Base-by-base conservation (phyloP, 1,140 invertebrate genomes). In the Arion vulgaris region DNA sequence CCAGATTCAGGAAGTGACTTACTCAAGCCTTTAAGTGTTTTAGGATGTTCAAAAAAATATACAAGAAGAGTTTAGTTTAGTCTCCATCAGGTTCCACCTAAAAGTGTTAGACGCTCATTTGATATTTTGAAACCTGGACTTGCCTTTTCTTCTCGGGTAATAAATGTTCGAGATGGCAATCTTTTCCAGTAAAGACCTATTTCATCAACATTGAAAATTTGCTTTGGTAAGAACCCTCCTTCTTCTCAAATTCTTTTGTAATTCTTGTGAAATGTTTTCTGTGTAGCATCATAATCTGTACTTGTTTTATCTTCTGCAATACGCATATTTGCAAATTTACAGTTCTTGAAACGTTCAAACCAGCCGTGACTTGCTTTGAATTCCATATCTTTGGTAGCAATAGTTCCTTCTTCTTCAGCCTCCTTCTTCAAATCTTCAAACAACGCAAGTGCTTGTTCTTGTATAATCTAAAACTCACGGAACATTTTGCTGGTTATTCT, bases 331-430 rank as follows among this genome's bases (percentile, higher is more conserved):
- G 91, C 84, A 28, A 92, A 74, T 81, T 85, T 85, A 77, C 88
- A 83, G 32, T 87, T 84, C 85, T 90, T 90, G 85, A 92, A 93
- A 39, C 87, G 85, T 32, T 89, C 81, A 86, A 92, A 92, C 89
- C 91, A 92, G 77, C 92, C 89, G 79, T 85, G 81, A 86, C 89
- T 91, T 19, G 89, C 89, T 49, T 72, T 39, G 84, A 90, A 91
- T 32, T 68, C 66, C 51, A 36, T 26, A 45, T 38, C 32, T 49
- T 80, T 69, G 0, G 57, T n/a, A 76, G 88, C 71, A 57, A 66
- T 19, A 45, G 68, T 45, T n/a, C 53, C 36, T 68, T 82, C 41
- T 19, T 53, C 57, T 19, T 57, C 71, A 15, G 41, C 45, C 28
- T 76, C 34, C 4, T 34, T 62, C 53, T 85, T 85, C 74, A 87